These are phyloP conservation scores for Mycogona germanica DNA, from an alignment of 2,888 invertebrate genomes.

Conservation along the genomic window DNA sequence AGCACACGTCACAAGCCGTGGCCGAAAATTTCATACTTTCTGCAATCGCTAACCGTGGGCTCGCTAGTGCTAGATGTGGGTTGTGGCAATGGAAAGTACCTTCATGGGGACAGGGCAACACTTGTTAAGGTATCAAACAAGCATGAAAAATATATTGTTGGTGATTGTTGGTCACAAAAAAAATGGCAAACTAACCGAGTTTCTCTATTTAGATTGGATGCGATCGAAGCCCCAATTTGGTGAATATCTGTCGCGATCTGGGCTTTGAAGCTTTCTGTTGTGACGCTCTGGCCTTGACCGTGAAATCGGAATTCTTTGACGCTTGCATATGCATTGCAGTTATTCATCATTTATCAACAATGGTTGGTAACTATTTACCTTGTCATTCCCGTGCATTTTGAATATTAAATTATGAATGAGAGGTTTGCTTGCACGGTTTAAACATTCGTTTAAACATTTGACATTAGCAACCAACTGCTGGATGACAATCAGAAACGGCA, in stretches of 20 bases:
- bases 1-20: constrained; percentile 88
- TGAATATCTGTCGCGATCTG: constrained; percentile 44
- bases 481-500: no score
- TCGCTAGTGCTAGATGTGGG: constrained; percentile 80
- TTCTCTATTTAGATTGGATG: constrained; percentile 79
- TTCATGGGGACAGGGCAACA: no score
- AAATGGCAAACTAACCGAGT: no score
- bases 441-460: no score
- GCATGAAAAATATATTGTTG: no score
- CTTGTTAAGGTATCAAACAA: no score
- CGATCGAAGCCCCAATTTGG: constrained; percentile 61
- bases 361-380: constrained; percentile 39
- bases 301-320: constrained; percentile 56
- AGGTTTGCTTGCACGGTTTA: no score
- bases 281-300: constrained; percentile 61
- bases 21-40: constrained; percentile 77
- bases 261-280: constrained; percentile 56
- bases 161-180: no score
- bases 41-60: constrained; percentile 49
- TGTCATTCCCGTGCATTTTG: no score
- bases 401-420: no score
- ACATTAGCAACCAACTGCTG: no score
- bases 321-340: constrained; percentile 89
- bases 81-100: constrained; percentile 97
- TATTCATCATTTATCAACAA: constrained; percentile 82